Percentiles rank a stretch among this genome's conserved stretches.
These are phyloP conservation scores for Agapornis roseicollis DNA, from an alignment of 2,113 vertebrate species.

Conservation along the genomic window DNA sequence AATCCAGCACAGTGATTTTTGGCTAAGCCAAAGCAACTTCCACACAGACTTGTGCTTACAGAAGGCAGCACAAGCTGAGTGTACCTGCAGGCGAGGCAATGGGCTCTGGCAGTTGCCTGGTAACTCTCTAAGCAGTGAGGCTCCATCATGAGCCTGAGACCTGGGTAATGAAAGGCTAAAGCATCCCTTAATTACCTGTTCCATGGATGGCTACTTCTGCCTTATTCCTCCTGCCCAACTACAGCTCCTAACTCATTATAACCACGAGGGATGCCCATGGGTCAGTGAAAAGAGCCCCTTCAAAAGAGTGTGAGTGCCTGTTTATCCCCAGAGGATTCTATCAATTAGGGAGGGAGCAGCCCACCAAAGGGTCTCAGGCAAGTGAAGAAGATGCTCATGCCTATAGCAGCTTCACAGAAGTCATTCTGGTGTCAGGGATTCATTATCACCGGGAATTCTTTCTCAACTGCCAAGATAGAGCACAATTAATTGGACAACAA, in stretches of 20 bases:
- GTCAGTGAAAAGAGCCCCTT: background rate
- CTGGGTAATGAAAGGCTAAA: background rate
- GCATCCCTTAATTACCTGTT: background rate
- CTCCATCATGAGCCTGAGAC: background rate
- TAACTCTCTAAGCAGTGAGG: background rate
- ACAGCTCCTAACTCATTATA: background rate
- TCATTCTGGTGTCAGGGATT: background rate
- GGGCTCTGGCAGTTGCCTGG: conserved; percentile 2
- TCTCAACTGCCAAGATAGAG: background rate
- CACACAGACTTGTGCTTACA: background rate
- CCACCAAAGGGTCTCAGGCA: background rate
- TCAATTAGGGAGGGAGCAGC: background rate
- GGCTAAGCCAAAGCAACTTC: background rate
- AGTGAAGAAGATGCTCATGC: background rate
- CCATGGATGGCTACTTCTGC: background rate
- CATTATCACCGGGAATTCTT: background rate
- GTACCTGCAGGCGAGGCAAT: background rate
- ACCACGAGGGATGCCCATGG: background rate
- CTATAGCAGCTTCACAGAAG: background rate
- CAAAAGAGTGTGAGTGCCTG: background rate
- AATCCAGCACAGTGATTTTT: background rate
- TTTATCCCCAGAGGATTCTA: background rate
- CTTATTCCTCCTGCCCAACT: background rate
- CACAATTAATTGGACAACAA: background rate
- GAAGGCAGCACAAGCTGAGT: background rate